Evolutionary conservation across 2,888 invertebrate genomes (phyloP).

Genomic region (Deilephila porcellus): DNA sequence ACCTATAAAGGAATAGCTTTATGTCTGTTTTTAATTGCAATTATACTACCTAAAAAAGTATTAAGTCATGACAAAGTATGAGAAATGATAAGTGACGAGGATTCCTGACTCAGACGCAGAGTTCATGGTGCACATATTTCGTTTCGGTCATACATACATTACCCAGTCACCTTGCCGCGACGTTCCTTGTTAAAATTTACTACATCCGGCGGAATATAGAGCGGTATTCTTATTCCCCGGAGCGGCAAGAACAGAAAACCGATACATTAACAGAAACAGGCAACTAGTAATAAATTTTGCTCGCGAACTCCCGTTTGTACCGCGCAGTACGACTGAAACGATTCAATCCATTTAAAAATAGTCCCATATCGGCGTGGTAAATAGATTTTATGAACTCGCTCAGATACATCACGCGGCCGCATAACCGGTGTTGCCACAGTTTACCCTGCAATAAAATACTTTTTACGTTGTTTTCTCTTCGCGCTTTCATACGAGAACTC

Average conservation of each 20-base stretch:
- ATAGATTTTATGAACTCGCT: constrained; percentile 26
- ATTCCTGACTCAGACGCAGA: too few relatives aligned
- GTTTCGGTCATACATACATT: too few relatives aligned
- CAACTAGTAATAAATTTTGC: constrained; percentile 22
- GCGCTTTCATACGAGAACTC: not conserved
- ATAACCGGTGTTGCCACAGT: constrained; percentile 19
- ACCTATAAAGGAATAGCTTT: too few relatives aligned
- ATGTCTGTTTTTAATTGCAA: too few relatives aligned
- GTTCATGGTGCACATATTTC: too few relatives aligned
- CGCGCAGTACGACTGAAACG: constrained; percentile 13
- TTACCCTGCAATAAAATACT: not conserved
- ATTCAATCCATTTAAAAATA: constrained; percentile 27
- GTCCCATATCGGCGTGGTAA: constrained; percentile 25
- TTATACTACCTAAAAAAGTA: too few relatives aligned
- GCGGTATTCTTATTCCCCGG: not conserved
- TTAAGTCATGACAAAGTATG: too few relatives aligned
- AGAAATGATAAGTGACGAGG: too few relatives aligned
- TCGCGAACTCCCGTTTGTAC: constrained; percentile 23
- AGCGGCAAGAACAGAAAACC: not conserved
- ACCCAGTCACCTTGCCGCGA: not conserved
- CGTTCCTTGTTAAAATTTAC: not conserved
- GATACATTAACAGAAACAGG: not conserved
- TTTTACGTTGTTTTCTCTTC: not conserved
- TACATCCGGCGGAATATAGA: not conserved
- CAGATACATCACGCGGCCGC: constrained; percentile 22